These are phyloP conservation scores for Andricus grossulariae DNA, from an alignment of 1,140 invertebrate species.

Conservation along the genomic window DNA sequence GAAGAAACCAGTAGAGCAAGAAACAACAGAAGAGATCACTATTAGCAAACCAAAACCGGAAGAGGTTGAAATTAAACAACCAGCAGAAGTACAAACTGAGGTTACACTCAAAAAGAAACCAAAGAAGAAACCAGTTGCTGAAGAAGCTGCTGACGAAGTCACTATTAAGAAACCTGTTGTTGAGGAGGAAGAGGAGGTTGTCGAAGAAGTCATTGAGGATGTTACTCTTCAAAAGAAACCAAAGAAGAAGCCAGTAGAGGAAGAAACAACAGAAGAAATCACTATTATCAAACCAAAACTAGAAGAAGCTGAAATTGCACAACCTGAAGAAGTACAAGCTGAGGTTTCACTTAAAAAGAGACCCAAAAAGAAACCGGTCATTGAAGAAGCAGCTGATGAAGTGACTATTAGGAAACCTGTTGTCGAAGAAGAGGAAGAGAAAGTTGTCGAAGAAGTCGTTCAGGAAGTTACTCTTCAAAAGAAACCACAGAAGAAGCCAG, in stretches of 20 bases:
- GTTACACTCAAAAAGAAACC: constrained; percentile 58
- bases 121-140: constrained; percentile 50
- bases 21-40: constrained; percentile 70
- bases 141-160: constrained; percentile 55
- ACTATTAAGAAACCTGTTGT: constrained; percentile 68
- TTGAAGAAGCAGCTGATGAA: constrained; percentile 56
- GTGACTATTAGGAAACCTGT: constrained; percentile 67
- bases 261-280: constrained; percentile 72
- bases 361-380: constrained; percentile 51
- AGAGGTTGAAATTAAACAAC: constrained; percentile 46
- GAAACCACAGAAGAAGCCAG: constrained; percentile 58
- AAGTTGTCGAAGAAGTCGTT: constrained; percentile 49
- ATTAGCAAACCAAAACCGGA: constrained; percentile 60
- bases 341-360: constrained; percentile 57
- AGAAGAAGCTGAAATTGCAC: constrained; percentile 50
- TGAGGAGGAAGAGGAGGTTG: constrained; percentile 62
- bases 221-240: constrained; percentile 59
- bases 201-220: constrained; percentile 54
- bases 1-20: constrained; percentile 62
- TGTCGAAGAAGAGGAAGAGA: constrained; percentile 61
- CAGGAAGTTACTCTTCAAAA: constrained; percentile 55
- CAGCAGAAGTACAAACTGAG: constrained; percentile 49
- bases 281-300: constrained; percentile 61
- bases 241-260: constrained; percentile 58
- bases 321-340: constrained; percentile 47